Evolutionary conservation across 2,797 vertebrate species (phyloP).

Genomic region (Euphonia xanthogaster): DNA sequence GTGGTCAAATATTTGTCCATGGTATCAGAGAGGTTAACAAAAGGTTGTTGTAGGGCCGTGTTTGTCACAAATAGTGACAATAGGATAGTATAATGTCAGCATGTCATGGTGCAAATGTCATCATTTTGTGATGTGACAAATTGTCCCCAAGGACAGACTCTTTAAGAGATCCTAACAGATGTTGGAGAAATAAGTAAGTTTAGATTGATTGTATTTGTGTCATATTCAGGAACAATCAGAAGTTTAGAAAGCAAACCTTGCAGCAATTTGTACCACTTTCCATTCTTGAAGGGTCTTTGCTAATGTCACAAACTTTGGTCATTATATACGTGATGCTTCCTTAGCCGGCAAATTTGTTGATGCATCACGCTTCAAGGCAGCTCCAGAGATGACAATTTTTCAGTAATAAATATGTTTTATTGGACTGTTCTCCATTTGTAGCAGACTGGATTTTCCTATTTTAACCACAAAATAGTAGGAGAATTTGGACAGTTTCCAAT

Average conservation of each 20-base stretch:
- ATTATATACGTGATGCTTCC: background rate
- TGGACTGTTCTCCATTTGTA: background rate
- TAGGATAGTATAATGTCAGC: background rate
- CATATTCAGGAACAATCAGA: background rate
- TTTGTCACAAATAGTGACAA: conserved; percentile 3
- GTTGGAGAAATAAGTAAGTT: background rate
- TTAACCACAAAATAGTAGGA: background rate
- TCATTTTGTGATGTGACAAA: conserved; percentile 10
- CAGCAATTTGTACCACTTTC: conserved; percentile 11
- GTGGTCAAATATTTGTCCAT: background rate
- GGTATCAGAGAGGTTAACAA: background rate
- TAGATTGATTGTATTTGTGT: background rate
- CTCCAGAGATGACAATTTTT: background rate
- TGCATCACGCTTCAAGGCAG: background rate
- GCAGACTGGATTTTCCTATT: background rate
- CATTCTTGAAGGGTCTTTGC: conserved; percentile 14
- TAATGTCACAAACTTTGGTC: conserved; percentile 28
- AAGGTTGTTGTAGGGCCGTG: background rate
- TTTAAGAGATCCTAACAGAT: background rate
- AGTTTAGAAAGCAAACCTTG: conserved; percentile 17
- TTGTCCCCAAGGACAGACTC: background rate
- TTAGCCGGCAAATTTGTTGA: background rate
- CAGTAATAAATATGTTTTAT: background rate
- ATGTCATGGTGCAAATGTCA: background rate
- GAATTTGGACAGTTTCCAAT: background rate